These are phyloP conservation scores for Nasonia oneida DNA, from an alignment of 2,888 invertebrate species.

Conservation along the genomic window DNA sequence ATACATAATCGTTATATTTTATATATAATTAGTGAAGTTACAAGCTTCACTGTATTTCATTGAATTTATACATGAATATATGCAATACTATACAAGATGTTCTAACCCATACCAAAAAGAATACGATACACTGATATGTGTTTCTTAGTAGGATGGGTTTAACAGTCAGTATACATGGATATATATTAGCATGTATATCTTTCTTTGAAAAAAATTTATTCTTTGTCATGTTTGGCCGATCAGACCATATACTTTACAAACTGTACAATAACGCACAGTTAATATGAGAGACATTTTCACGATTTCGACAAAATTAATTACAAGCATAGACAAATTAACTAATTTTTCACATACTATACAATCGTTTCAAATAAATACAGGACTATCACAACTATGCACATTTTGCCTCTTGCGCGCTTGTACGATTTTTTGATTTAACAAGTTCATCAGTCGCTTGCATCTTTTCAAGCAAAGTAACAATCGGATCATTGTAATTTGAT, in stretches of 20 bases:
- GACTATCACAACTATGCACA: constrained; percentile 73
- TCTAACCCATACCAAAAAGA: constrained; percentile 32
- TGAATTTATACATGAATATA: constrained; percentile 53
- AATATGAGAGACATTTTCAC: constrained; percentile 42
- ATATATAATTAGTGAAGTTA: constrained; percentile 36
- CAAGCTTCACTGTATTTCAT: constrained; percentile 19
- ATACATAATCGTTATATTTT: constrained; percentile 44
- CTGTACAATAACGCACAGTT: constrained; percentile 68
- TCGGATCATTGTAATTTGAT: constrained; percentile 38
- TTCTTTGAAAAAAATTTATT: constrained; percentile 44
- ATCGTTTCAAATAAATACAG: constrained; percentile 75
- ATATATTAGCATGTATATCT: constrained; percentile 45
- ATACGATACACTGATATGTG: constrained; percentile 21
- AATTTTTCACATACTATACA: constrained; percentile 51
- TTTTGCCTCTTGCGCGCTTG: constrained; percentile 57
- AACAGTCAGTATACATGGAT: constrained; percentile 39
- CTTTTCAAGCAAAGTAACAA: constrained; percentile 44
- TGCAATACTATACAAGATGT: constrained; percentile 47
- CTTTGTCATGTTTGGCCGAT: constrained; percentile 65
- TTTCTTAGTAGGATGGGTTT: constrained; percentile 21
- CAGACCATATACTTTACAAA: constrained; percentile 67
- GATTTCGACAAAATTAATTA: constrained; percentile 50
- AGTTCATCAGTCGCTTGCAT: constrained; percentile 34
- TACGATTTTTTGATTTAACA: constrained; percentile 59
- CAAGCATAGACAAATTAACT: constrained; percentile 38